Conservation (phyloP, 64 coral and sea anemone species). For the Montipora cactus region DNA sequence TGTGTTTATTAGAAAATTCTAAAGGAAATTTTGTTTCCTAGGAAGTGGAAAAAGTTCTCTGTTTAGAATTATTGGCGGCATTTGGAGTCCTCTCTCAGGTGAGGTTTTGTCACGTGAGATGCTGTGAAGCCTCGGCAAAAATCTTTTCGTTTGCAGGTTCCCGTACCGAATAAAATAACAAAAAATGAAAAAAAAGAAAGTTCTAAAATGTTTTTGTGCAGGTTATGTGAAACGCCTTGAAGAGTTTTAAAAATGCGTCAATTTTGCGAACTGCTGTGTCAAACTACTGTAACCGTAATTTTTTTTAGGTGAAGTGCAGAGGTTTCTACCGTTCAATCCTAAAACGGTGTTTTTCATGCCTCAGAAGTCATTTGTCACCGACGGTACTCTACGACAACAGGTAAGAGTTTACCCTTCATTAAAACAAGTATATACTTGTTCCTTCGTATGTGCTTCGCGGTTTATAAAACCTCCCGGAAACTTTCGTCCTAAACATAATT, state of each 20-base stretch:
- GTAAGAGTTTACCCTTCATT: slow-evolving; percentile 17
- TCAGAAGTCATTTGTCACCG: slow-evolving; percentile 87
- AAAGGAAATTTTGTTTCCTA: neutral
- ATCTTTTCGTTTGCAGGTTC: neutral
- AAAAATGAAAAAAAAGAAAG: too few relatives aligned
- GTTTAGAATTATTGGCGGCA: slow-evolving; percentile 78
- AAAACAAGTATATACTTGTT: too few relatives aligned
- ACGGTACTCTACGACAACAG: slow-evolving; percentile 91
- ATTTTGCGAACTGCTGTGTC: too few relatives aligned
- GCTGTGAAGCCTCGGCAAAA: neutral
- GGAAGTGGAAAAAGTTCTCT: slow-evolving; percentile 96
- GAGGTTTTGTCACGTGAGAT: neutral
- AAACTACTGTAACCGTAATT: neutral
- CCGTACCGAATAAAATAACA: too few relatives aligned
- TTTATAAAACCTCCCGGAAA: too few relatives aligned
- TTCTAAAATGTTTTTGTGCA: too few relatives aligned
- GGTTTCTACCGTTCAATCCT: slow-evolving; percentile 55
- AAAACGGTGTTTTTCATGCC: slow-evolving; percentile 80
- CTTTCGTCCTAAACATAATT: too few relatives aligned
- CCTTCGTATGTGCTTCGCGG: too few relatives aligned
- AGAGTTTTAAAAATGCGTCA: too few relatives aligned
- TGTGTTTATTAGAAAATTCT: too few relatives aligned
- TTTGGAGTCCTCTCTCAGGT: slow-evolving; percentile 88
- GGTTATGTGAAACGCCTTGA: too few relatives aligned
- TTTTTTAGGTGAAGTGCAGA: slow-evolving; percentile 45